A percentile compares a stretch with the other conserved stretches of the same genome.
Evolutionary conservation across 2,888 invertebrate genomes (phyloP).

Genomic region (Ctena decussata): DNA sequence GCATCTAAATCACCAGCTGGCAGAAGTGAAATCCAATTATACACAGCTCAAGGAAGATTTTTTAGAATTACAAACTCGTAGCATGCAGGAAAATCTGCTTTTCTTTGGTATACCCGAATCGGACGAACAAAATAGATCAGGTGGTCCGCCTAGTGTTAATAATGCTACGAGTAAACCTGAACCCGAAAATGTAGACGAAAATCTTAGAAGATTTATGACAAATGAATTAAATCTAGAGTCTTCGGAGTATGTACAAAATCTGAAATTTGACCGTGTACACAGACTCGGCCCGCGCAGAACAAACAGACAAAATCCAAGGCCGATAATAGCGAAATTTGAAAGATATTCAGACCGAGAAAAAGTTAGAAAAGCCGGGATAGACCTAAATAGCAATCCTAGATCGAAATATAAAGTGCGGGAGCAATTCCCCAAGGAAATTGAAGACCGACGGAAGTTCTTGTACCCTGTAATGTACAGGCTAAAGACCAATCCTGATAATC

Average conservation of each 20-base stretch:
- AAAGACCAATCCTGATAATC: neutral
- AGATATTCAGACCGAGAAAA: neutral
- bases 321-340: neutral
- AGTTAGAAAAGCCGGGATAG: neutral
- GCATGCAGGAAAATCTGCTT: neutral
- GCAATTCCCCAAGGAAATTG: neutral
- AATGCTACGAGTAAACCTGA: neutral
- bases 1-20: neutral
- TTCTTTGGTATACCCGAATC: neutral
- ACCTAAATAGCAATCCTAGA: neutral
- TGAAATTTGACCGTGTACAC: neutral
- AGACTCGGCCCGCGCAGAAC: neutral
- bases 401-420: neutral
- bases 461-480: neutral
- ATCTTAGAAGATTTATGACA: neutral
- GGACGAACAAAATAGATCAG: no score
- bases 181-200: neutral
- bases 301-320: neutral
- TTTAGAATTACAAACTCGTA: neutral
- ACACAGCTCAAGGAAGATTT: neutral
- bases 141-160: no score
- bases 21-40: neutral
- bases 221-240: neutral
- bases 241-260: neutral
- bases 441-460: neutral